Percentiles rank a stretch among this genome's conserved stretches.
These are phyloP conservation scores for Thalpophila matura DNA, from an alignment of 2,888 invertebrate genomes.

Conservation along the genomic window DNA sequence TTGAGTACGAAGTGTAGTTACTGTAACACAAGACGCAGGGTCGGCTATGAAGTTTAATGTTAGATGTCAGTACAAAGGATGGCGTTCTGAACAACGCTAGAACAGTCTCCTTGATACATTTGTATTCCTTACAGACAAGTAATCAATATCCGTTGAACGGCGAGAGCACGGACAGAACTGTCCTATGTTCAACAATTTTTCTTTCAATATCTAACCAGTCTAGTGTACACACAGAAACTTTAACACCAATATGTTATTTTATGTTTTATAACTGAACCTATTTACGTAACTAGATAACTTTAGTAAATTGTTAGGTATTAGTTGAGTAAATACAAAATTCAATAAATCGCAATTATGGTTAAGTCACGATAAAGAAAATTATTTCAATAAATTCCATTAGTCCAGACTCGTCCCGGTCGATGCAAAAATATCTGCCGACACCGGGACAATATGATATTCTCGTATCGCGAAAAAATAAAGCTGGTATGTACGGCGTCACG, in stretches of 20 bases:
- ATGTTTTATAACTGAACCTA: not conserved
- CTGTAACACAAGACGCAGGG: conserved; percentile 68
- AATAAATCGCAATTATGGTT: not conserved
- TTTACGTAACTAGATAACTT: not conserved
- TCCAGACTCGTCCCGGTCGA: conserved; percentile 44
- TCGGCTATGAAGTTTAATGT: conserved; percentile 85
- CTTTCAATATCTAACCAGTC: conserved; percentile 60
- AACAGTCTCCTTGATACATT: conserved; percentile 86
- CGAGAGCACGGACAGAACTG: conserved; percentile 78
- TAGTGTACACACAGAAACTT: conserved; percentile 47
- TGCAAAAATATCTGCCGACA: conserved; percentile 67
- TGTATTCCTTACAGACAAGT: conserved; percentile 89
- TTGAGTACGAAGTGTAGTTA: conserved; percentile 53
- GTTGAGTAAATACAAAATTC: not conserved
- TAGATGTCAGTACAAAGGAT: conserved; percentile 83
- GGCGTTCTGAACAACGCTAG: conserved; percentile 75
- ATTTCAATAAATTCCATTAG: conserved; percentile 22
- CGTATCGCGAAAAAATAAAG: conserved; percentile 84
- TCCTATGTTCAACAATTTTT: conserved; percentile 78
- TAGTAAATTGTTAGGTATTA: not conserved
- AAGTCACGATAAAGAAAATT: conserved; percentile 9
- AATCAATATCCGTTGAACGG: conserved; percentile 87
- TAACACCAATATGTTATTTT: not conserved
- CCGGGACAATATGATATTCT: conserved; percentile 76
- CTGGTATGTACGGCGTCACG: conserved; percentile 82